Conservation (phyloP, 2,888 invertebrate species). For the Octonoba sinensis region DNA sequence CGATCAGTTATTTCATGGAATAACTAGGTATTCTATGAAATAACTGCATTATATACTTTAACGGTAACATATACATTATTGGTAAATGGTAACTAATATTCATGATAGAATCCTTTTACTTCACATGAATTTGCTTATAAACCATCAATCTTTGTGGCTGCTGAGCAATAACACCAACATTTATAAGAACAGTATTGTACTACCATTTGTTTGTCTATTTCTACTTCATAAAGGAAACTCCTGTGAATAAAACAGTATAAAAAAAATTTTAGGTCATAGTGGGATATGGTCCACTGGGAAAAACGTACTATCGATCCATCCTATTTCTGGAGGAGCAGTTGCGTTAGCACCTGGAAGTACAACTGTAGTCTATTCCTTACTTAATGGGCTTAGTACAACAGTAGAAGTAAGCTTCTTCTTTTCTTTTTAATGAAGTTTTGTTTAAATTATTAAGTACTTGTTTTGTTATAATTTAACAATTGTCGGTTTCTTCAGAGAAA, state of each 20-base stretch:
- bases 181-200: too few relatives aligned
- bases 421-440: background rate
- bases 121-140: too few relatives aligned
- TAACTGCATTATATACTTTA: slow-evolving; percentile 49
- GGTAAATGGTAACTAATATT: too few relatives aligned
- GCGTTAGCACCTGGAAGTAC: slow-evolving; percentile 44
- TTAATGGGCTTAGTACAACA: slow-evolving; percentile 51
- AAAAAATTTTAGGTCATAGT: slow-evolving; percentile 34
- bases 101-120: too few relatives aligned
- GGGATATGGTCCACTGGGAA: slow-evolving; percentile 47
- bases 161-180: too few relatives aligned
- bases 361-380: slow-evolving; percentile 44
- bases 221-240: too few relatives aligned
- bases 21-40: slow-evolving; percentile 48
- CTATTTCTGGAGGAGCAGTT: slow-evolving; percentile 56
- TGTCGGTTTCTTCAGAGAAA: too few relatives aligned
- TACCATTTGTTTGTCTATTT: too few relatives aligned
- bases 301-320: slow-evolving; percentile 36
- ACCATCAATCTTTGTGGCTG: too few relatives aligned
- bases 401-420: slow-evolving; percentile 23
- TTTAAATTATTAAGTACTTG: background rate
- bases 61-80: slow-evolving; percentile 47
- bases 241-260: too few relatives aligned
- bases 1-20: slow-evolving; percentile 49
- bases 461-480: too few relatives aligned